Percentiles rank a stretch among this genome's conserved stretches.
These are phyloP conservation scores for Macaria notata DNA, from an alignment of 2,888 invertebrate species.

Conservation along the genomic window DNA sequence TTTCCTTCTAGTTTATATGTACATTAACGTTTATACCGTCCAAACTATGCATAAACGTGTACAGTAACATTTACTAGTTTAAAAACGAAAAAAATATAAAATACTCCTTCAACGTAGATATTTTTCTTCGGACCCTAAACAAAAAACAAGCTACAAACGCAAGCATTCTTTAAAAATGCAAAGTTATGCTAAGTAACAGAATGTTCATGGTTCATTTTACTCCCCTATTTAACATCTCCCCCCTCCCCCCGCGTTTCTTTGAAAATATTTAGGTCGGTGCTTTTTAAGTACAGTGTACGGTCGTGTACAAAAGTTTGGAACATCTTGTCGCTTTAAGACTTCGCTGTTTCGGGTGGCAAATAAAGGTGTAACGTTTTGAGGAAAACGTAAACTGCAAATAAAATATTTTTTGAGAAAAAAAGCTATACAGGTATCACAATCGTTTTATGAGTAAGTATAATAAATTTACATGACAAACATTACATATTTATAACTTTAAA, in stretches of 20 bases:
- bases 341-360: not conserved
- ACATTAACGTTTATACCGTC: no score
- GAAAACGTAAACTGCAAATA: no score
- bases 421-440: no score
- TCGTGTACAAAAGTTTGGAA: conserved; percentile 10
- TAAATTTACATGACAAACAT: no score
- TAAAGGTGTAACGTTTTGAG: no score
- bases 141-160: conserved; percentile 14
- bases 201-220: conserved; percentile 33
- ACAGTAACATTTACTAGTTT: no score
- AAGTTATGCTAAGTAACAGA: conserved; percentile 36
- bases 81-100: not conserved
- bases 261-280: conserved; percentile 32
- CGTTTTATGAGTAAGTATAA: no score
- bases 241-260: conserved; percentile 28
- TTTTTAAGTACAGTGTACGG: conserved; percentile 23
- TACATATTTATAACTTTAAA: no score
- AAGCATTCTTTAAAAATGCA: conserved; percentile 32
- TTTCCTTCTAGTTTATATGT: no score
- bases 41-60: no score
- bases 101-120: not conserved
- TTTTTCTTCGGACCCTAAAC: conserved; percentile 8
- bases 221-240: conserved; percentile 33
- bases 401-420: no score
- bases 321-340: conserved; percentile 5